These are phyloP conservation scores for Phoronis australis DNA, from an alignment of 2,888 invertebrate genomes.

Conservation along the genomic window DNA sequence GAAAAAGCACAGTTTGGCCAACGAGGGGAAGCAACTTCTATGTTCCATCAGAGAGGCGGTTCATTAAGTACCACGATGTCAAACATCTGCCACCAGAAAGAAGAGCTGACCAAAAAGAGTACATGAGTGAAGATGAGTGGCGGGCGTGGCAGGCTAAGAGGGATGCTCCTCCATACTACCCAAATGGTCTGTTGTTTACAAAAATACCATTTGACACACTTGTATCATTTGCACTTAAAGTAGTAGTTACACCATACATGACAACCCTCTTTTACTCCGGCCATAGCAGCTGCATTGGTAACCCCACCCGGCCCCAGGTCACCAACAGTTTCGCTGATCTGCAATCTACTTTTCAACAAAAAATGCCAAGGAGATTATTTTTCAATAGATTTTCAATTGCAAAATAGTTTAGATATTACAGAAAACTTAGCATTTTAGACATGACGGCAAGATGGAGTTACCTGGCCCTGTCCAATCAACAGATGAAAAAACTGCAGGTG, in stretches of 20 bases:
- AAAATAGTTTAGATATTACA: no score
- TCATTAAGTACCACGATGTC: constrained; percentile 33
- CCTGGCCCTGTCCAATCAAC: no score
- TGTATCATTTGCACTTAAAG: background rate
- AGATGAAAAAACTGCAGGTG: no score
- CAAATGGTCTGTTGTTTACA: background rate
- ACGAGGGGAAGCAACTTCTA: constrained; percentile 37
- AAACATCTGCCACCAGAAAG: constrained; percentile 31
- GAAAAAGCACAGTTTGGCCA: constrained; percentile 32
- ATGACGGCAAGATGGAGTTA: no score
- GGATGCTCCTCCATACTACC: constrained; percentile 36
- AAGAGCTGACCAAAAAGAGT: constrained; percentile 37
- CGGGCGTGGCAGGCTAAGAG: constrained; percentile 32
- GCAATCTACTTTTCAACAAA: no score
- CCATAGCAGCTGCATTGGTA: no score
- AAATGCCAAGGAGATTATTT: no score
- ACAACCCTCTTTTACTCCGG: no score
- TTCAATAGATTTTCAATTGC: no score
- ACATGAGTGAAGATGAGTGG: constrained; percentile 40
- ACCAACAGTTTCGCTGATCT: no score
- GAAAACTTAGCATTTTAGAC: no score
- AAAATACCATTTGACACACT: background rate
- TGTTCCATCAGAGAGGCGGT: constrained; percentile 39
- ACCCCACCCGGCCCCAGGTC: no score
- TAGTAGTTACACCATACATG: background rate